Percentiles rank a stretch among this genome's conserved stretches.
Conservation (phyloP, 2,888 invertebrate genomes). For the Norana najaformis region DNA sequence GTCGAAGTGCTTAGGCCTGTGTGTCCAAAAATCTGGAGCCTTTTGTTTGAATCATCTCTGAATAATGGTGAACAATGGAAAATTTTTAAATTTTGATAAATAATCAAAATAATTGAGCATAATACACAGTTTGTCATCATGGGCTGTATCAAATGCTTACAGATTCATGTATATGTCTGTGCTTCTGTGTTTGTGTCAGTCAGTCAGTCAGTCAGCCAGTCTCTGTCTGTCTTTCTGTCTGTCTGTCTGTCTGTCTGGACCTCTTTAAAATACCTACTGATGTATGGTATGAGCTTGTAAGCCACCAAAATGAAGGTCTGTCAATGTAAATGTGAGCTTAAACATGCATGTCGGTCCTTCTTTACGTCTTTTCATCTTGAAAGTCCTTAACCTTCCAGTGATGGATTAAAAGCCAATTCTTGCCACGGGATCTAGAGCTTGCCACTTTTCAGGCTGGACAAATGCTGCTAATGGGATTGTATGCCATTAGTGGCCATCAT, state of each 20-base stretch:
- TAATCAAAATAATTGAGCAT: too few species aligned
- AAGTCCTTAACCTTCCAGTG: not conserved
- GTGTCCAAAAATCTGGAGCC: not conserved
- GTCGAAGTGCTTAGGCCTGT: not conserved
- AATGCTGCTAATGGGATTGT: not conserved
- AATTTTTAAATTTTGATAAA: too few species aligned
- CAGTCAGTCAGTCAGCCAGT: too few species aligned
- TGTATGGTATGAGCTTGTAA: too few species aligned
- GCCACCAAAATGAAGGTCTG: too few species aligned
- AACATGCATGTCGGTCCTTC: too few species aligned
- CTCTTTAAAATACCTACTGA: not conserved
- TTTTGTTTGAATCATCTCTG: not conserved
- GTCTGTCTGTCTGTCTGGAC: not conserved
- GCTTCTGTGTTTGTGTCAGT: not conserved
- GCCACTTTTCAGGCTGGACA: too few species aligned
- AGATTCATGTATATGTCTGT: not conserved
- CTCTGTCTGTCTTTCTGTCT: not conserved
- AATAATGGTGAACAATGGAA: too few species aligned
- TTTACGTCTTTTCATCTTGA: not conserved
- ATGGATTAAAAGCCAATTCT: not conserved
- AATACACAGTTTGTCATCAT: not conserved
- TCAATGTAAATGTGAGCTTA: too few species aligned
- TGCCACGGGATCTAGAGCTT: not conserved
- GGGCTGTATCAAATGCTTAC: not conserved
- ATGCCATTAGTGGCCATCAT: not conserved